Base-by-base conservation (phyloP, 1,140 invertebrate species). In the Gryllus bimaculatus region DNA sequence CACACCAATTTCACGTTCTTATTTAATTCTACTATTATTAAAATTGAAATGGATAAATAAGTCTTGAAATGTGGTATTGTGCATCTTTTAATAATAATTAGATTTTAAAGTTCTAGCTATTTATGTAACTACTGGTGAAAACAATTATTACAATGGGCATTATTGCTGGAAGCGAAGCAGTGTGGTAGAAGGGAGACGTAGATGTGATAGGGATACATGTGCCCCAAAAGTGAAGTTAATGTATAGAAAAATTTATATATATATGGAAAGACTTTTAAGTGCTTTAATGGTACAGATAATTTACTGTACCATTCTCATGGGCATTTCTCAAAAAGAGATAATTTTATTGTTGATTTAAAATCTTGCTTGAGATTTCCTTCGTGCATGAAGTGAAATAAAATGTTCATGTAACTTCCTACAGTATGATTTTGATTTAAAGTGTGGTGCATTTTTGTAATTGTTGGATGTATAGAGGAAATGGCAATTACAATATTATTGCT, bases 261-360 rank as follows among this genome's bases (percentile, higher is more conserved):
- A 18, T 66, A 66, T 66, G 54, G 10, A 13, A 66, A 66, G 18
- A 66, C 54, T 66, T 66, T 66, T 66, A 66, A 66, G 54, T 66
- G 54, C 54, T 66, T 66, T 66, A 66, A 66, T 66, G 54, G 54
- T 66, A 66, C 18, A 66, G 26, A 13, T 66, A 66, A 13, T 66
- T 13, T 3, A 66, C 18, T 13, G 54, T 66, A 66, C 54, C 54
- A 66, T 66, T 66, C 54, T 18, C 10, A 66, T 66, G 54, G 54
- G 54, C 54, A 66, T 66, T 66, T 10, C 54, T 66, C 10, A 13
- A 7, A 66, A 13, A 66, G 18, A 66, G 54, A 13, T 13, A 66
- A 66, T 66, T 66, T 66, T 66, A 66, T 66, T 66, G 54, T 66
- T 66, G 54, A 66, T 66, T 66, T 66, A 66, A 66, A 66, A 66